These are phyloP conservation scores for Sialis fuliginosa DNA, from an alignment of 2,888 invertebrate species.

Conservation along the genomic window DNA sequence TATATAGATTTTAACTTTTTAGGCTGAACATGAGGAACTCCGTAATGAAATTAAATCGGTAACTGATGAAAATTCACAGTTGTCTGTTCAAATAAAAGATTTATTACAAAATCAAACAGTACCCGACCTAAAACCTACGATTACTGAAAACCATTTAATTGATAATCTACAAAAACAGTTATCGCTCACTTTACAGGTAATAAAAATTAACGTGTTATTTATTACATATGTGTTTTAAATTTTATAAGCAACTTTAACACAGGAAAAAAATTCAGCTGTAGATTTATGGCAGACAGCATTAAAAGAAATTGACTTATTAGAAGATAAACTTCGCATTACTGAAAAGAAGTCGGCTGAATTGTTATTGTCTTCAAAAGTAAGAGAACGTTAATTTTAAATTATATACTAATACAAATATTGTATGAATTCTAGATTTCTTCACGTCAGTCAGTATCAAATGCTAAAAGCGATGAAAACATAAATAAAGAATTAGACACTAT, in stretches of 20 bases:
- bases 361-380: too few species aligned
- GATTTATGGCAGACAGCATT: slow-evolving; percentile 49
- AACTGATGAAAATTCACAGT: slow-evolving; percentile 21
- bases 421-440: slow-evolving; percentile 10
- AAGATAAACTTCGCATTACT: slow-evolving; percentile 29
- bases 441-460: too few species aligned
- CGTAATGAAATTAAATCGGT: slow-evolving; percentile 19
- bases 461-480: too few species aligned
- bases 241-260: slow-evolving; percentile 10
- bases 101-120: slow-evolving; percentile 1
- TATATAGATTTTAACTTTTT: slow-evolving; percentile 6
- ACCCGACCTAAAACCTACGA: background rate
- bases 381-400: slow-evolving; percentile 9
- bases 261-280: slow-evolving; percentile 48
- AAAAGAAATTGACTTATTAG: slow-evolving; percentile 44
- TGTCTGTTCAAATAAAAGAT: slow-evolving; percentile 15
- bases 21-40: slow-evolving; percentile 19
- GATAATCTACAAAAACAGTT: slow-evolving; percentile 24
- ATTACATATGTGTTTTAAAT: background rate
- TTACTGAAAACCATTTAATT: slow-evolving; percentile 18
- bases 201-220: slow-evolving; percentile 1
- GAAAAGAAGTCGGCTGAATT: too few species aligned
- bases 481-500: slow-evolving; percentile 28
- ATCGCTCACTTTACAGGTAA: slow-evolving; percentile 19
- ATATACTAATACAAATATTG: slow-evolving; percentile 4